Evolutionary conservation across 2,888 invertebrate species (phyloP), one percentile per base, ranked within the genome.

Genomic region (Helobdella robusta): DNA sequence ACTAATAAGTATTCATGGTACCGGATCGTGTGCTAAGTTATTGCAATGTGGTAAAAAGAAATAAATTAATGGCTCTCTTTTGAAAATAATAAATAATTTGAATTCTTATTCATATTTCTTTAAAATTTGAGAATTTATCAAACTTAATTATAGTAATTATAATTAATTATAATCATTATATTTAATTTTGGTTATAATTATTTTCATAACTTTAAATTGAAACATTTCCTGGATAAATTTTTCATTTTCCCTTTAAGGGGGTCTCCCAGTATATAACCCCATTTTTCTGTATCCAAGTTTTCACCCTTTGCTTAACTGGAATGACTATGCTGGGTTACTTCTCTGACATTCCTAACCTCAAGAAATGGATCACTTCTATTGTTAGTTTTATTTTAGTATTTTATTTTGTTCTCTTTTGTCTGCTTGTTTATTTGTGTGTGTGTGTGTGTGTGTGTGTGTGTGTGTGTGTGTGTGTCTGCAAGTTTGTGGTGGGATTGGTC

Each of bases 251-350:
- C 32, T 69, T 68, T n/a, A 72, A 78, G 78, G 74, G 72, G 59
- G 88, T 88, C 75, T 87, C 90, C 0, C 86, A 87, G 0, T 89
- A 89, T 77, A 82, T 91, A 71, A 83, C 91, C 81, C 91, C 91
- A 0, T 91, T 90, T 83, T 91, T 91, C 83, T 90, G 89, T 73
- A 83, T 91, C 52, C 89, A 90, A 81, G 84, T 91, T 70, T 91
- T 91, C 78, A 89, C 91, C 81, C 90, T 91, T 81, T 89, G 89
- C 69, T 87, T 91, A 73, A 88, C 88, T 66, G 78, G 79, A 70
- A 71, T 79, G 67, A 75, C 74, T 32, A 73, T 76, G 30, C 75
- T 79, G n/a, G 76, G 78, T 61, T 77, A 76, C 72, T 76, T 78
- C 72, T 76, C 78, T 6, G 79, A 78, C 72, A 73, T 77, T 62